These are phyloP conservation scores for Drosophila cardini DNA, from an alignment of 1,140 invertebrate genomes.

Conservation along the genomic window DNA sequence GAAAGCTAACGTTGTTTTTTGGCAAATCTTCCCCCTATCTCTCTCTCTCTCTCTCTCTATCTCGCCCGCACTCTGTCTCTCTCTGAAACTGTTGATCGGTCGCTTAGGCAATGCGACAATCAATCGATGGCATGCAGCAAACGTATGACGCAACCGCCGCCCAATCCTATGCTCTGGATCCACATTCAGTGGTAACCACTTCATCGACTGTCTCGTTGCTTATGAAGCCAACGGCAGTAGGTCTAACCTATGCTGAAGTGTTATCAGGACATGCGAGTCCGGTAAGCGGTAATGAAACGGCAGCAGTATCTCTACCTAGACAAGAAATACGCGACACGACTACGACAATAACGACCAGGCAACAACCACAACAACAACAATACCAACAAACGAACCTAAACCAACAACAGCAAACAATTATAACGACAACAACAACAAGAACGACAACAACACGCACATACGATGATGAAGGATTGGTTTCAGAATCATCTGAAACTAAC, in stretches of 20 bases:
- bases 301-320: constrained; percentile 47
- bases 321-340: constrained; percentile 50
- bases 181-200: constrained; percentile 87
- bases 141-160: constrained; percentile 89
- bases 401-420: constrained; percentile 26
- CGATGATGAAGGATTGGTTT: constrained; percentile 21
- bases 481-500: constrained; percentile 19
- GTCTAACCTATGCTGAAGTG: constrained; percentile 86
- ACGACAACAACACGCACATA: constrained; percentile 60
- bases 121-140: constrained; percentile 88
- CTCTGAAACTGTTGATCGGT: constrained; percentile 44
- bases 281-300: constrained; percentile 75
- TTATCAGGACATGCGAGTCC: constrained; percentile 84
- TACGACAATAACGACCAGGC: constrained; percentile 22
- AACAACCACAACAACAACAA: constrained; percentile 32
- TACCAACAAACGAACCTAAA: constrained; percentile 20
- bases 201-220: constrained; percentile 82
- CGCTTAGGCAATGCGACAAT: constrained; percentile 88
- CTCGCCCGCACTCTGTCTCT: constrained; percentile 55
- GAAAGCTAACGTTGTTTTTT: constrained; percentile 82
- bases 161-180: constrained; percentile 90
- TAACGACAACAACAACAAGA: constrained; percentile 48
- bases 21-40: constrained; percentile 82
- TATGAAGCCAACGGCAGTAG: constrained; percentile 84
- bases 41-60: constrained; percentile 75